Evolutionary conservation across 1,140 invertebrate genomes (phyloP), one percentile per base, ranked within the genome.

Genomic region (Samia ricini): DNA sequence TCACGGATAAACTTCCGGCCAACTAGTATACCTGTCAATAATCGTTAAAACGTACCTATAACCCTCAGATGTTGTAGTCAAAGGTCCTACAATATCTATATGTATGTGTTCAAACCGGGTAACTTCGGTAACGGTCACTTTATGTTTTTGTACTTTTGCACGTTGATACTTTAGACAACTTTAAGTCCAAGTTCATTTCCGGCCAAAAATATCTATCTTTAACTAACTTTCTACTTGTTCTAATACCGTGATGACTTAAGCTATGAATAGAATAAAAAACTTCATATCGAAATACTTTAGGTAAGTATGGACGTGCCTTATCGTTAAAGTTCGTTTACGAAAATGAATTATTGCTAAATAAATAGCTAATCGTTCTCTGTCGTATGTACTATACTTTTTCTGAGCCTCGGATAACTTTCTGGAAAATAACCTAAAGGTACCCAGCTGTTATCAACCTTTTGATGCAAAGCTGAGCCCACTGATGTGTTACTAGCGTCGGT

Each of bases 341-440:
- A 56, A 36, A 65, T 61, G 15, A 50, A 65, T 4, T 15, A 64
- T 21, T 1, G 57, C 19, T 18, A 52, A n/a, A 24, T 60, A 64
- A 3, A 64, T 60, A 0, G 24, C 29, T 20, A 49, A 56, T 4
- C 56, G 15, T 23, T 64, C 63, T 18, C 63, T 21, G 23, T 64
- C 63, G n/a, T 60, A 64, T 4, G 63, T 60, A 15, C 42, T 52
- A 23, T 56, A 64, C n/a, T 60, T 60, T 36, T 23, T 18, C 50
- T 60, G 51, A n/a, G 58, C n/a, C 2, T 18, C 8, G n/a, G 5
- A 12, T 26, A 1, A 60, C 15, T 19, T 26, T 50, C 21, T 64
- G 33, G 56, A 56, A 64, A 64, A n/a, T 60, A 60, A n/a, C 56
- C 62, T 22, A 64, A 52, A 5, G 62, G 62, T 18, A 12, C 18